Percentiles rank a stretch among this genome's conserved stretches.
phyloP scores from a whole-genome alignment of 2,113 vertebrate genomes.

The Aegypius monachus region DNA sequence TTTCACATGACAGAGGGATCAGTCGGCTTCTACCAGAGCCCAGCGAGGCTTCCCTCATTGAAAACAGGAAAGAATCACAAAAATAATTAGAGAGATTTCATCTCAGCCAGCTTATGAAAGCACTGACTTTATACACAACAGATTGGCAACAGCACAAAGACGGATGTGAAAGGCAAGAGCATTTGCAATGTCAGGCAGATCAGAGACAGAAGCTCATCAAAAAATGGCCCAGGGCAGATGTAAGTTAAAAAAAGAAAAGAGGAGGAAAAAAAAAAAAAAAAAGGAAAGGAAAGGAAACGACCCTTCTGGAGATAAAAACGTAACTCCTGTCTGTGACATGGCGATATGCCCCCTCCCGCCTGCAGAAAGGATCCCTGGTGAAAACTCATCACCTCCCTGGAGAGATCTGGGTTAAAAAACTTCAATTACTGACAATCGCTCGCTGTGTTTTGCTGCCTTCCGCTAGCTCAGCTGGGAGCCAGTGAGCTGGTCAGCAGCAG shows the following conservation, averaged over 20 bases:
- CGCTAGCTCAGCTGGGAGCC: constrained; percentile 18
- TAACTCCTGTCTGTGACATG: background rate
- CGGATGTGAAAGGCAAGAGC: constrained; percentile 57
- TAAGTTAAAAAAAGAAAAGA: constrained; percentile 25
- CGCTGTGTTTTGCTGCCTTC: background rate
- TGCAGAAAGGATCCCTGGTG: background rate
- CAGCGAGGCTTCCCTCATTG: constrained; percentile 33
- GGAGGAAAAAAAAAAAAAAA: background rate
- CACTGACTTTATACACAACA: constrained; percentile 52
- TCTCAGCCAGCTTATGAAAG: constrained; percentile 57
- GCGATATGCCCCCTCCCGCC: background rate
- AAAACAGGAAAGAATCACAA: constrained; percentile 58
- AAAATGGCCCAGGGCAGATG: constrained; percentile 55
- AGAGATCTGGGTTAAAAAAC: constrained; percentile 18
- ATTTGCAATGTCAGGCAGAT: constrained; percentile 56
- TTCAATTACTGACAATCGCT: background rate
- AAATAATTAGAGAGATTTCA: constrained; percentile 66
- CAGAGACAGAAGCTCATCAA: constrained; percentile 64
- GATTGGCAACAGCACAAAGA: constrained; percentile 58
- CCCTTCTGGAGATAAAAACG: constrained; percentile 16
- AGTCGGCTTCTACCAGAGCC: constrained; percentile 20
- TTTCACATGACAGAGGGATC: constrained; percentile 37
- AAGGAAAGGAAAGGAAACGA: background rate
- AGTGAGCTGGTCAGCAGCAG: background rate
- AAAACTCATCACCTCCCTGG: constrained; percentile 3